Percentiles rank a stretch among this genome's conserved stretches.
These are phyloP conservation scores for Euzophera pinguis DNA, from an alignment of 2,888 invertebrate species.

Conservation along the genomic window DNA sequence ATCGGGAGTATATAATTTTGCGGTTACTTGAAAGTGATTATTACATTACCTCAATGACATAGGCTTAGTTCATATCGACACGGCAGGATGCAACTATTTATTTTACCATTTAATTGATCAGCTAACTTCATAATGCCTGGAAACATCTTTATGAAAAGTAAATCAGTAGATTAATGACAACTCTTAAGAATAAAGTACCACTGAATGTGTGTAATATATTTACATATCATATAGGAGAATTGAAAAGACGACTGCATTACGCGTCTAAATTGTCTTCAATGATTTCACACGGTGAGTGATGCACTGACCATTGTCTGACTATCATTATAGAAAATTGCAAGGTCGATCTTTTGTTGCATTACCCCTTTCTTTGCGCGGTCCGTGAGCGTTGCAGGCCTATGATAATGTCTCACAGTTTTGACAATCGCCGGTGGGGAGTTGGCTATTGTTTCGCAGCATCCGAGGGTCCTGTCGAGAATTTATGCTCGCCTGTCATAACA, in stretches of 20 bases:
- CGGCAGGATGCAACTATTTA: constrained; percentile 36
- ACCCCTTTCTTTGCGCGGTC: constrained; percentile 64
- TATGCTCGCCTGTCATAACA: constrained; percentile 78
- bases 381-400: constrained; percentile 55
- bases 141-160: neutral
- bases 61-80: constrained; percentile 36
- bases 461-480: constrained; percentile 71
- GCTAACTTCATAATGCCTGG: neutral
- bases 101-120: constrained; percentile 9
- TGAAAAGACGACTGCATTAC: constrained; percentile 21
- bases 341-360: constrained; percentile 47
- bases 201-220: constrained; percentile 7
- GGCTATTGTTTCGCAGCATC: constrained; percentile 74
- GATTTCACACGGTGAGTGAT: constrained; percentile 67
- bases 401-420: constrained; percentile 67
- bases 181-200: neutral
- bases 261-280: constrained; percentile 36
- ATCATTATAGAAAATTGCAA: constrained; percentile 67
- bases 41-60: constrained; percentile 42
- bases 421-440: constrained; percentile 59
- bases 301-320: constrained; percentile 69
- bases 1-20: constrained; percentile 64
- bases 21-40: constrained; percentile 68
- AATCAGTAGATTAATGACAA: neutral
- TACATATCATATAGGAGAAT: constrained; percentile 14